Percentiles rank a stretch among this genome's conserved stretches.
These are phyloP conservation scores for Aleiodes leptofemur DNA, from an alignment of 2,888 invertebrate genomes.

Conservation along the genomic window DNA sequence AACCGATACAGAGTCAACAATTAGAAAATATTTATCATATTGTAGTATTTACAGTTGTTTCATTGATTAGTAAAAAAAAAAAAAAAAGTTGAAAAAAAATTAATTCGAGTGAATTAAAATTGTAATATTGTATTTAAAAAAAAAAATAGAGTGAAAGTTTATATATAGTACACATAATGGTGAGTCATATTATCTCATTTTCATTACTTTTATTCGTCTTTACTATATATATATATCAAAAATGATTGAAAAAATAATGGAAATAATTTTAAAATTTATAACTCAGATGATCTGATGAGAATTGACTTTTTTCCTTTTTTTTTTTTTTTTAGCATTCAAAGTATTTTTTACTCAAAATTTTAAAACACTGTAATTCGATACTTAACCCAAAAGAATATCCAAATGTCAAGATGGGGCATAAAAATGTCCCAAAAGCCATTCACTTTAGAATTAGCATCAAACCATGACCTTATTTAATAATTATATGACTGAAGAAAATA, in stretches of 20 bases:
- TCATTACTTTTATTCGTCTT: slow-evolving; percentile 29
- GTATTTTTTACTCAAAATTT: slow-evolving; percentile 35
- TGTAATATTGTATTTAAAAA: slow-evolving; percentile 28
- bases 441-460: slow-evolving; percentile 16
- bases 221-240: no score
- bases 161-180: slow-evolving; percentile 58
- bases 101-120: slow-evolving; percentile 41
- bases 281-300: background rate
- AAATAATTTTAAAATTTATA: background rate
- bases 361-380: slow-evolving; percentile 50
- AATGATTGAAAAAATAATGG: slow-evolving; percentile 4
- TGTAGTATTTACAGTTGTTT: slow-evolving; percentile 46
- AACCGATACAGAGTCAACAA: slow-evolving; percentile 62
- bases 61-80: slow-evolving; percentile 35
- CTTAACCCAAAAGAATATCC: slow-evolving; percentile 62
- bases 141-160: slow-evolving; percentile 40
- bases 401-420: slow-evolving; percentile 68
- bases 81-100: slow-evolving; percentile 42
- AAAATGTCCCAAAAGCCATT: slow-evolving; percentile 27
- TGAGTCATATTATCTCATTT: slow-evolving; percentile 58
- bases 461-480: slow-evolving; percentile 37
- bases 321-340: no score
- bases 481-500: slow-evolving; percentile 32
- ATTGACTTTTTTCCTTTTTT: background rate
- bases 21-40: slow-evolving; percentile 53